Conservation (phyloP, 23 tunicate genomes). For the Halocynthia roretzi region DNA sequence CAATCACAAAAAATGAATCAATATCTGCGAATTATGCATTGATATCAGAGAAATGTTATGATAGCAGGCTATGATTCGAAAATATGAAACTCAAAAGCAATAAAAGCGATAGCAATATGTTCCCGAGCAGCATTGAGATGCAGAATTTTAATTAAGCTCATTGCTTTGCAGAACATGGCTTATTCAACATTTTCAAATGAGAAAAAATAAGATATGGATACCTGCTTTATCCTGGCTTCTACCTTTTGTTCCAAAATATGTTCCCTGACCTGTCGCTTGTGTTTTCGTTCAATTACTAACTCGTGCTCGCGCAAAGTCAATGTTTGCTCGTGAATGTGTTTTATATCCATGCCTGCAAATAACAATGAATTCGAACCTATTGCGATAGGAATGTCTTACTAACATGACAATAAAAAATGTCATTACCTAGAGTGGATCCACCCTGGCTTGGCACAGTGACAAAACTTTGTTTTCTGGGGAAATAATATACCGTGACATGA, state of each 20-base stretch:
- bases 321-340: constrained; percentile 37
- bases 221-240: constrained; percentile 48
- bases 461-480: constrained; percentile 85
- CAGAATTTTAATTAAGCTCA: neutral
- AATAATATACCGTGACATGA: constrained; percentile 74
- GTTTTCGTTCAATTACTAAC: constrained; percentile 22
- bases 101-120: too few species aligned
- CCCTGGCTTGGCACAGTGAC: constrained; percentile 96
- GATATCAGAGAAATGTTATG: too few species aligned
- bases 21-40: too few species aligned
- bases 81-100: too few species aligned
- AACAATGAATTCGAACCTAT: neutral
- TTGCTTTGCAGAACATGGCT: neutral
- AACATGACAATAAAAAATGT: neutral
- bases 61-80: too few species aligned
- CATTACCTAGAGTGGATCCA: constrained; percentile 84
- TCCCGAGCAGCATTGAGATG: too few species aligned
- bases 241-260: constrained; percentile 36
- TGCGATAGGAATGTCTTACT: neutral
- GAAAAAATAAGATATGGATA: neutral
- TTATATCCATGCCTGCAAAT: constrained; percentile 63
- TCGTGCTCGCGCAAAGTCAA: constrained; percentile 66
- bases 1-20: neutral
- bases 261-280: constrained; percentile 18
- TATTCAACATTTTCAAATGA: neutral